Evolutionary conservation across 1,140 invertebrate genomes (phyloP), one percentile per base, ranked within the genome.

Genomic region (Drosophila bipectinata): DNA sequence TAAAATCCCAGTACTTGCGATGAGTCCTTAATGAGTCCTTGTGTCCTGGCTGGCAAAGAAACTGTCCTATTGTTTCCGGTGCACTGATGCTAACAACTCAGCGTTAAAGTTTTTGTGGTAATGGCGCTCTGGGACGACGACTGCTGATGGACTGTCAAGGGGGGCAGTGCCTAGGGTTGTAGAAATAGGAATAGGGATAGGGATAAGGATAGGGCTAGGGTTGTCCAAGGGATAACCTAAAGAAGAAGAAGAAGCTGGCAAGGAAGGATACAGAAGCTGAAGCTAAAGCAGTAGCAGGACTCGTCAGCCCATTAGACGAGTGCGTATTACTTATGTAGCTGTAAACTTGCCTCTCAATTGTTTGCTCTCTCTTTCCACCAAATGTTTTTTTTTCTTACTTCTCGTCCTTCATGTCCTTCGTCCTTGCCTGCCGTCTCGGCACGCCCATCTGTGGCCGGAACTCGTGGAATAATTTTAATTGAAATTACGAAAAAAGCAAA

Each of bases 71-170:
- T 10, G 18, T 63, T 51, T 14, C 14, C 34, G 44, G 48, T 34
- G 66, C 44, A n/a, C 30, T 49, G 18, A 15, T 56, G 45, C 72
- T 53, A 73, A 78, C 79, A 82, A 75, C 79, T 73, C 77, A 71
- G 80, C 77, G 82, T 75, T 87, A 85, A 85, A 85, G 82, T 85
- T 85, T 74, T 81, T 85, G 82, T 78, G 82, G 82, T 85, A 85
- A 85, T 85, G 82, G 82, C 69, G 82, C 78, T 85, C 74, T 75
- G 82, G 82, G 82, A 85, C 71, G 71, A 37, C 66, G 74, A 54
- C 68, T 51, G 12, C 69, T 76, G 75, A 76, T 75, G 72, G 74
- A 68, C 77, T 79, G 71, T 68, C 64, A 48, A 30, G 34, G 62
- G 68, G 9, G 49, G 44, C 21, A 24, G n/a, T 10, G 15, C 41